Evolutionary conservation across 2,888 invertebrate species (phyloP).

Genomic region (Xestia sexstrigata): DNA sequence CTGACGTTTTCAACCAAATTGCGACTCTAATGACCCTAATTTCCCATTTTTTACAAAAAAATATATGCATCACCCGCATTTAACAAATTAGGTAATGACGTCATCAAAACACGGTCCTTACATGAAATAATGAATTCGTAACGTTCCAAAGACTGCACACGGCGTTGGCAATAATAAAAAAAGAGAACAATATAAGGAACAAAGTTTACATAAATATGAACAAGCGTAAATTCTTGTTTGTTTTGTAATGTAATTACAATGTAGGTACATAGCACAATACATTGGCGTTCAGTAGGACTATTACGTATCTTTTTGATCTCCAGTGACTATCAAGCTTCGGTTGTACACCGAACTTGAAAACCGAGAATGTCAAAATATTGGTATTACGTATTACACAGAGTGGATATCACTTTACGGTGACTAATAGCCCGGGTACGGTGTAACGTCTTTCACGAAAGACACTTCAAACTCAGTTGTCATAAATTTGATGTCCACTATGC

Average conservation of each 20-base stretch:
- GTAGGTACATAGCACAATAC: slow-evolving; percentile 26
- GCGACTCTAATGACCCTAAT: slow-evolving; percentile 9
- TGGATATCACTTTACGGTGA: too few species aligned
- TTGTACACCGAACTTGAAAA: too few species aligned
- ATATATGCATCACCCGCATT: slow-evolving; percentile 43
- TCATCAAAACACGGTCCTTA: slow-evolving; percentile 11
- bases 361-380: too few species aligned
- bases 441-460: too few species aligned
- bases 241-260: slow-evolving; percentile 12
- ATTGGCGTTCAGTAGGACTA: too few species aligned
- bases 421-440: too few species aligned
- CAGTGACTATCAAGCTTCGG: too few species aligned
- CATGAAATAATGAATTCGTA: slow-evolving; percentile 24
- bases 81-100: slow-evolving; percentile 43
- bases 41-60: slow-evolving; percentile 24
- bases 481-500: too few species aligned
- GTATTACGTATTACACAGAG: too few species aligned
- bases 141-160: slow-evolving; percentile 52
- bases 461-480: too few species aligned
- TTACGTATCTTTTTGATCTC: too few species aligned
- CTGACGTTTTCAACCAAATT: not conserved
- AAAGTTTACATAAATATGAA: not conserved
- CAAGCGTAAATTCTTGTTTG: not conserved
- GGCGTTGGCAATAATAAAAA: slow-evolving; percentile 2
- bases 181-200: slow-evolving; percentile 13